Base-by-base conservation (phyloP, 2,113 vertebrate species). In the Limanda limanda region DNA sequence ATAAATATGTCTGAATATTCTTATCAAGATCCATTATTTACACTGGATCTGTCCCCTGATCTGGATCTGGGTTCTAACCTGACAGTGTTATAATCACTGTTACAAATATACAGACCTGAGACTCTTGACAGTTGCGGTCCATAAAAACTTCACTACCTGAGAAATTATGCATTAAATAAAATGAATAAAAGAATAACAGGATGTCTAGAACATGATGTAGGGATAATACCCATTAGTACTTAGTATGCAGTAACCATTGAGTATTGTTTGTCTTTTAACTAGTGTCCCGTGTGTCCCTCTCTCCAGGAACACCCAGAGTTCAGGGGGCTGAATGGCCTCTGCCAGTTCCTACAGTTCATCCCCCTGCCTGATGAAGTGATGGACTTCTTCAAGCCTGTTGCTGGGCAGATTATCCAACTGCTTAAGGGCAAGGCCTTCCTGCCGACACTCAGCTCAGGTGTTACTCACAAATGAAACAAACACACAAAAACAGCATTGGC, bases 301-400 rank as follows among this genome's bases (percentile, higher is more conserved):
- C 77, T 79, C 63, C 81, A 95, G 95, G 72, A 78, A 42, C 94
- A 95, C 83, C 94, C 94, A 48, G 90, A 92, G 61, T 95, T 95
- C 87, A 89, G 24, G 6, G 92, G 93, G 0, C 84, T 95, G 62
- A 85, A 79, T 31, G 95, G 94, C 12, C 92, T 95, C 13, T 92
- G 92, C 66, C 83, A 91, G 55, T 93, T 95, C 81, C 79, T 95
- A 74, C 91, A 92, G 79, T 95, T 94, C 27, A 82, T 95, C 12
- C 95, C 95, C 5, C 83, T 95, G 20, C 91, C 94, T 58, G 94
- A 94, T 1, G 95, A 95, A 83, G 93, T 95, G 68, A 54, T 95
- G 80, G 95, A 95, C 85, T 95, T 95, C 91, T 95, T 95, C 78
- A 94, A 91, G 68, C 94, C 94, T 42, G 94, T 95, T 57, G 94